phyloP scores from a whole-genome alignment of 1,140 invertebrate genomes.

The Macrocentrus cingulum region DNA sequence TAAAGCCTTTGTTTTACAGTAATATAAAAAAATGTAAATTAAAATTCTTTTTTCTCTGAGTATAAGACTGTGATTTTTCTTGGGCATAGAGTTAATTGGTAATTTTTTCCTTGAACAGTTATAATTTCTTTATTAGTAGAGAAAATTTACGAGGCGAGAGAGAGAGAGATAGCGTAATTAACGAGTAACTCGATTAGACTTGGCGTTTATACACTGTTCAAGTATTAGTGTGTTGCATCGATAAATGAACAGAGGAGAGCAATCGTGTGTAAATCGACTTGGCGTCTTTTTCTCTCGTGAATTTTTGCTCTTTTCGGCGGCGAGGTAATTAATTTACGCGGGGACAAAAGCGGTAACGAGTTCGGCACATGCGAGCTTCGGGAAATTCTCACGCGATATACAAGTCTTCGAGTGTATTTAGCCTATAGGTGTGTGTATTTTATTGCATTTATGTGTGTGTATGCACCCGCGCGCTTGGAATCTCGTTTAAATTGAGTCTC shows the following conservation, averaged over 20 bases:
- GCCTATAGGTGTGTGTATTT: slow-evolving; percentile 29
- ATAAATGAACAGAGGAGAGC: slow-evolving; percentile 23
- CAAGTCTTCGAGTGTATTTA: slow-evolving; percentile 9
- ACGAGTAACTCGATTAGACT: slow-evolving; percentile 27
- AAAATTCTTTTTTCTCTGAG: no score
- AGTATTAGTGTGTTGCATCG: background rate
- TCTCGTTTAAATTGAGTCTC: slow-evolving; percentile 28
- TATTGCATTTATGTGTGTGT: slow-evolving; percentile 26
- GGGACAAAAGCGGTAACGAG: slow-evolving; percentile 50
- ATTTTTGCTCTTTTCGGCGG: background rate
- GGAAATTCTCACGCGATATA: slow-evolving; percentile 39
- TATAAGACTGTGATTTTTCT: no score
- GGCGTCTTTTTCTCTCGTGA: no score
- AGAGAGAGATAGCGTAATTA: no score
- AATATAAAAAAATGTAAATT: no score
- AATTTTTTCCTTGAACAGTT: background rate
- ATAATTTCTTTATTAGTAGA: slow-evolving; percentile 24
- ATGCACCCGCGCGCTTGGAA: slow-evolving; percentile 17
- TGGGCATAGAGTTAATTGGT: slow-evolving; percentile 8
- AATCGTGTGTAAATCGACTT: no score
- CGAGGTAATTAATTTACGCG: slow-evolving; percentile 46
- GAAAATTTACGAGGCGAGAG: slow-evolving; percentile 23
- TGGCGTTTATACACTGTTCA: slow-evolving; percentile 3
- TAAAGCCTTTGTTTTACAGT: no score
- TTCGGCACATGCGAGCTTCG: slow-evolving; percentile 40